Evolutionary conservation across 2,888 invertebrate species (phyloP), one percentile per base, ranked within the genome.

Genomic region (Trissoscelio sp.): DNA sequence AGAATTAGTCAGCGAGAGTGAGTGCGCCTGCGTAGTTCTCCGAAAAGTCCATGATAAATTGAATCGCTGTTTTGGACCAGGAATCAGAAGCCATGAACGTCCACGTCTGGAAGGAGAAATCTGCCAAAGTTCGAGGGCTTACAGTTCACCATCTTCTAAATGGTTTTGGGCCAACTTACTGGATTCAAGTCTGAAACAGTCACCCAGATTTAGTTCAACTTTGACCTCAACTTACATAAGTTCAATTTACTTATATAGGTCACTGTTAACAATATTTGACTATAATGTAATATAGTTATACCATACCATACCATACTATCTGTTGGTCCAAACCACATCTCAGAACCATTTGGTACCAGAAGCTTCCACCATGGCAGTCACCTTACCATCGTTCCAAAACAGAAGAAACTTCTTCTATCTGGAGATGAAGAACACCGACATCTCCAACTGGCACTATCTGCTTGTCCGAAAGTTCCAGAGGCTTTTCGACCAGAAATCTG

Each of bases 21-120:
- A 86, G 88, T 88, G 89, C 90, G 90, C 90, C 88, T 88, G 89
- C 88, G 88, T 89, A 85, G 82, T 84, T 83, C 80, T 83, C 62
- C 31, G 58, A 18, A 28, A 64, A 64, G 55, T 77, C 83, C 9
- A n/a, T 12, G n/a, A 67, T 67, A 67, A 67, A 75, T 67, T 58
- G 42, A 18, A 42, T 44, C 22, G n/a, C 72, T 4, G 12, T n/a
- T 39, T 48, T 7, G 37, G n/a, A n/a, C 28, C n/a, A 6, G 18
- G 18, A 12, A 14, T 66, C 66, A 74, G 34, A 74, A 57, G 53
- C 14, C 75, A 66, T 75, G 66, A 42, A 46, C 42, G n/a, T 58
- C 46, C n/a, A n/a, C n/a, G n/a, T n/a, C 3, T 14, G 4, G 1
- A 18, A 46, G 46, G n/a, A 46, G 46, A 24, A 3, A 24, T 24